Evolutionary conservation across 2,888 invertebrate genomes (phyloP), one percentile per base, ranked within the genome.

Genomic region (Tipula helvola): DNA sequence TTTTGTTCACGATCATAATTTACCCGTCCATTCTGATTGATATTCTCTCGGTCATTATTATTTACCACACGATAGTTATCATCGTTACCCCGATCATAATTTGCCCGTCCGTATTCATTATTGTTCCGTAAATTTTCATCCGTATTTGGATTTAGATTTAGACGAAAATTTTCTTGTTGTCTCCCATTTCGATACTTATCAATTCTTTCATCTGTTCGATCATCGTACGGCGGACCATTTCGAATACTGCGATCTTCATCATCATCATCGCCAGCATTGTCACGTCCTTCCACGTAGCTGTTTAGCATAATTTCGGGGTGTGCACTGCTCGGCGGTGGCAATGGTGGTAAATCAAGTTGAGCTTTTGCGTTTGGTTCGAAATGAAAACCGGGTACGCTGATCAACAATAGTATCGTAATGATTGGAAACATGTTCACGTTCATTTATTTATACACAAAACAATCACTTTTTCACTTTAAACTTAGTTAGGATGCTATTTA

Each of bases 301-400:
- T 91, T 91, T 87, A 90, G 90, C 71, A 87, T 89, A 10, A 90
- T 88, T 87, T 91, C 90, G 0, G 90, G 90, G 36, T 89, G 89
- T 13, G 89, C 89, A 8, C 89, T 88, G n/a, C 88, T 88, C 2
- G 86, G 41, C 39, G 88, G 88, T 88, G 92, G 90, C 71, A 93
- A 89, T 0, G 93, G 94, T 2, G 94, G 94, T 85, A 94, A 89
- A 89, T 94, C 93, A 85, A 94, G 89, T 88, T 94, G 94, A 3
- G 91, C 90, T 36, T 86, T 86, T 44, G 87, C 10, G 36, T 41
- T 86, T 39, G 87, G 57, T 18, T 86, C 57, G 16, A 28, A 18
- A 86, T 86, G 28, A 44, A 36, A 57, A 39, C 39, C 41, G 5
- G 39, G 83, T 5, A 16, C 36, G 16, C 71, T 87, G 4, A 85